Evolutionary conservation across 2,888 invertebrate genomes (phyloP), one percentile per base, ranked within the genome.

Genomic region (Agrilus mali): DNA sequence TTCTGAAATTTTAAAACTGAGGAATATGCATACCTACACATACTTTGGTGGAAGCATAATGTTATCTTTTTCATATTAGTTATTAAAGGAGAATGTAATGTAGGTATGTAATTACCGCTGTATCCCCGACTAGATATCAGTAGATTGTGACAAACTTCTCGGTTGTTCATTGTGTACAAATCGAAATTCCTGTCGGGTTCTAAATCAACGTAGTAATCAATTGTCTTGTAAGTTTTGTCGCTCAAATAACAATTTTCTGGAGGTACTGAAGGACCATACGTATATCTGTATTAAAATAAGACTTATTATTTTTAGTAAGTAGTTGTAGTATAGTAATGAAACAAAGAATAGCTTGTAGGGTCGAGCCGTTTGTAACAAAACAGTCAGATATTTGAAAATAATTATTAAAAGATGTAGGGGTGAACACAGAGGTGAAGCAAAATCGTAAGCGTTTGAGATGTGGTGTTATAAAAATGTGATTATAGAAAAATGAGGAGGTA

Each of bases 241-340:
- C 84, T 85, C 3, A 87, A 66, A 60, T 82, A 81, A 52, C 87
- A 88, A 61, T 88, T 88, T 55, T 86, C 84, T 0, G 75, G 72
- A 0, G 75, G 74, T 1, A 74, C 67, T 20, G 69, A 71, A 0
- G 67, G 57, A 13, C 65, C 62, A 22, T 68, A 54, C 13, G 76
- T 77, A 55, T 69, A 71, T 43, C 71, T 70, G 43, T 22, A 49
- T 47, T 40, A 34, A 33, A 35, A 40, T 3, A 20, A 33, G 14
- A 33, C n/a, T n/a, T n/a, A 33, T 22, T 43, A 34, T 5, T 20
- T 20, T 20, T 3, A 27, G 27, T 14, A 3, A 7, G 6, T 15
- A 3, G 4, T 17, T 17, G 4, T 17, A 17, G 17, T 4, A 17
- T 4, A 17, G n/a, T n/a, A n/a, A n/a, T n/a, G n/a, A n/a, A n/a